Evolutionary conservation across 2,113 vertebrate species (phyloP).

Genomic region (Pluvianellus socialis): DNA sequence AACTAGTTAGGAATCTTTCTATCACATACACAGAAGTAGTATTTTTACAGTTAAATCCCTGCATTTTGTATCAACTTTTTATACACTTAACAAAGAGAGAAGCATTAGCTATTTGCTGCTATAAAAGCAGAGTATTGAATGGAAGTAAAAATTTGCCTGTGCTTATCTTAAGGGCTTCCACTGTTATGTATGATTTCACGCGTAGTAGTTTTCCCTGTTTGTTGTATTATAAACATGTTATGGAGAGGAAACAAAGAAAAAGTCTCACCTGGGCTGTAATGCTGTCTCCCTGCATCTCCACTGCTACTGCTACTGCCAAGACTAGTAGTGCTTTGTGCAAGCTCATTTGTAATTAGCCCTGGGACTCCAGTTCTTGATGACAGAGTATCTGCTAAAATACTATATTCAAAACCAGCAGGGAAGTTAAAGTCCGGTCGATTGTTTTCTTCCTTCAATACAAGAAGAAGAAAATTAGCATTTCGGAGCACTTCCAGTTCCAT

Average conservation of each 20-base stretch:
- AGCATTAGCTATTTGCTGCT: neutral
- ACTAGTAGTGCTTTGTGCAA: constrained; percentile 90
- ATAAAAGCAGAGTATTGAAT: neutral
- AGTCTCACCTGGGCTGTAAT: constrained; percentile 64
- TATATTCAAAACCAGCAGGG: constrained; percentile 85
- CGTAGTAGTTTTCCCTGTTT: neutral
- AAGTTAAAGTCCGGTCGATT: constrained; percentile 78
- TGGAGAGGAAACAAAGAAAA: neutral
- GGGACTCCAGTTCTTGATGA: constrained; percentile 68
- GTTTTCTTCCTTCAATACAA: constrained; percentile 81
- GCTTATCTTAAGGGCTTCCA: neutral
- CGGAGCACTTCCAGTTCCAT: neutral
- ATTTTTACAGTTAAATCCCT: neutral
- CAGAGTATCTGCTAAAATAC: constrained; percentile 75
- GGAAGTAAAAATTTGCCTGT: neutral
- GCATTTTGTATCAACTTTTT: neutral
- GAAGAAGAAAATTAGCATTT: neutral
- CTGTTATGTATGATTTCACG: neutral
- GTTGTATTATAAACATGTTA: neutral
- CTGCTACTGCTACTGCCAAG: constrained; percentile 90
- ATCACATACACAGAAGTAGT: neutral
- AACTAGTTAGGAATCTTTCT: neutral
- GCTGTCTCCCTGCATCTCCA: constrained; percentile 84
- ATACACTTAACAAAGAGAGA: neutral
- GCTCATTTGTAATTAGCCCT: constrained; percentile 81